A percentile compares a stretch with the other conserved stretches of the same genome.
Evolutionary conservation across 2,797 vertebrate species (phyloP).

Genomic region (Momotus momota): DNA sequence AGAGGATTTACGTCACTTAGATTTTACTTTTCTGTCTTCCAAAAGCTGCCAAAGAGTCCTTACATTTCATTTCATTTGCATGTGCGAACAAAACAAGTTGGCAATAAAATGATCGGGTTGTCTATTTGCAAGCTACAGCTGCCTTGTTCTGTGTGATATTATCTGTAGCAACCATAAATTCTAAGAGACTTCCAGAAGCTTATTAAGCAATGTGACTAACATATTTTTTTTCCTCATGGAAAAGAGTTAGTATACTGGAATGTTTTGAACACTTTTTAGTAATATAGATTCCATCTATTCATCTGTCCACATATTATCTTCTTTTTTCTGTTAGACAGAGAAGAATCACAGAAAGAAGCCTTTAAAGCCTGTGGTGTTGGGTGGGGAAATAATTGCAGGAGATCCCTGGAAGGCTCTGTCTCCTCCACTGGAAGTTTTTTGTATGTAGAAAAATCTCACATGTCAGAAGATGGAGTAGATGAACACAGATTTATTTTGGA

Average conservation of each 20-base stretch:
- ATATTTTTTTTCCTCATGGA: not conserved
- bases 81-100: not conserved
- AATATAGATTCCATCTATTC: not conserved
- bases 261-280: not conserved
- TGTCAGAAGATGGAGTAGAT: not conserved
- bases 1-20: not conserved
- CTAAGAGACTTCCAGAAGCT: not conserved
- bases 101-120: not conserved
- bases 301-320: not conserved
- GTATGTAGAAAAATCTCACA: not conserved
- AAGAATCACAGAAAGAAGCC: not conserved
- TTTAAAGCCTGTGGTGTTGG: not conserved
- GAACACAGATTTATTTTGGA: slow-evolving; percentile 10
- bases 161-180: not conserved
- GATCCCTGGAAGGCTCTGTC: not conserved
- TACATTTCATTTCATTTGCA: not conserved
- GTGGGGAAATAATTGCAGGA: not conserved
- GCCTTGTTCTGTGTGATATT: not conserved
- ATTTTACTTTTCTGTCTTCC: not conserved
- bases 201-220: not conserved
- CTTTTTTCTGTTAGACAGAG: not conserved
- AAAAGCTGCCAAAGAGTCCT: not conserved
- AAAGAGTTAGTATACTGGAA: not conserved
- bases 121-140: not conserved
- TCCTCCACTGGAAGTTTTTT: not conserved